Base-by-base conservation (phyloP, 2,797 vertebrate genomes). In the Bufotes viridis region DNA sequence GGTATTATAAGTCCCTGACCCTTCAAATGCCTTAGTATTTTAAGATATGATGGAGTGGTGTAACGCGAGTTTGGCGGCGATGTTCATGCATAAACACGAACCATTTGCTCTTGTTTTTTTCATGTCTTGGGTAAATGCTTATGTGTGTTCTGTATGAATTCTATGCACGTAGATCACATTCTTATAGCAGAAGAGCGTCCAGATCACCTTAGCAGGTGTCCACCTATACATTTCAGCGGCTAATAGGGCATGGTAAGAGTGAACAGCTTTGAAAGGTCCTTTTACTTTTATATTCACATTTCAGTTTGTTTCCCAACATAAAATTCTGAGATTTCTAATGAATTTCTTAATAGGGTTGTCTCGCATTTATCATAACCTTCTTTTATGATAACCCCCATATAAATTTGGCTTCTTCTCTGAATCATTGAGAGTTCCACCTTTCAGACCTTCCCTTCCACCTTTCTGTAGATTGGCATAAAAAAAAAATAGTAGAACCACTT, bases 21-120 rank as follows among this genome's bases (percentile, higher is more conserved):
- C 78, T 24, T 85, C 42, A 51, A 76, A 85, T 85, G 72, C 83
- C 83, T 76, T 84, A 76, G 82, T 61, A 61, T 74, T 42, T 51
- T 76, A 76, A 61, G 70, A 58, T 85, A 42, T 85, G 29, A 85
- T 74, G 53, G 76, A 61, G 72, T 75, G 72, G 57, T 84, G 57
- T 76, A 76, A 63, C 49, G 55, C 53, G n/a, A 26, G 69, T 49
- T 34, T 84, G 70, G 29, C 34, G 1, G 58, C 78, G 22, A 76
- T 18, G 34, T 85, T 85, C n/a, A 76, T 26, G 57, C 70, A 49
- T 24, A 75, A 81, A 84, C 34, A 53, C 15, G 14, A 58, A 53
- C 14, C 7, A n/a, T 53, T 63, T 63, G 53, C 26, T 75, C 34
- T 76, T 58, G 12, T 60, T 57, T 83, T 72, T 34, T 26, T 55